Evolutionary conservation across 2,113 vertebrate genomes (phyloP).

Genomic region (Oophaga pumilio): DNA sequence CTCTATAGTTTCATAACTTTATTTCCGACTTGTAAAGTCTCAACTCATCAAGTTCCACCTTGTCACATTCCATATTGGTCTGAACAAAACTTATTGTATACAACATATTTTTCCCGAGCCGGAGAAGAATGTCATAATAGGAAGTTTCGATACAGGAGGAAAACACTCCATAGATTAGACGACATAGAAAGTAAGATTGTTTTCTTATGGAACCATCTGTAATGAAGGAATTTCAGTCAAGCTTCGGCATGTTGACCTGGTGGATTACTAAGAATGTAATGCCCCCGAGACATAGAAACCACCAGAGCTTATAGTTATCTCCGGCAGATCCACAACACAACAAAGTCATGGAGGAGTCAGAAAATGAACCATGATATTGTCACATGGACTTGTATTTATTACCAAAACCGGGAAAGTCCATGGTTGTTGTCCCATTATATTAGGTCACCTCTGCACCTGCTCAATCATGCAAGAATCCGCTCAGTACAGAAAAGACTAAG

Average conservation of each 20-base stretch:
- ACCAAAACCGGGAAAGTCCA: neutral
- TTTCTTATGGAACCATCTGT: slow-evolving; percentile 34
- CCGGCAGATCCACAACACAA: neutral
- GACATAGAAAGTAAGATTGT: neutral
- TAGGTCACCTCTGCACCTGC: neutral
- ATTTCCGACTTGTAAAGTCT: neutral
- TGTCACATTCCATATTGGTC: neutral
- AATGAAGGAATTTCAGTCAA: slow-evolving; percentile 51
- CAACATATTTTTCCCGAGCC: neutral
- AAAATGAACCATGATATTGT: neutral
- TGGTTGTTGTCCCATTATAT: neutral
- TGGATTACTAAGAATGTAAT: neutral
- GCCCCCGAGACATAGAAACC: slow-evolving; percentile 22
- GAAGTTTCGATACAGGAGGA: neutral
- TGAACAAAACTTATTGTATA: neutral
- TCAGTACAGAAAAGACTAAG: neutral
- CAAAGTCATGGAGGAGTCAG: neutral
- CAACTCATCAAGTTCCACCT: neutral
- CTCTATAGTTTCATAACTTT: neutral
- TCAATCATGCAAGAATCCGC: neutral
- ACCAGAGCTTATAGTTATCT: slow-evolving; percentile 5
- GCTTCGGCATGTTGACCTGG: slow-evolving; percentile 17
- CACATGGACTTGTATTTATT: neutral
- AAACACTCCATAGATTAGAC: neutral
- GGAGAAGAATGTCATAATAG: neutral